These are phyloP conservation scores for Cichlasoma orientale DNA, from an alignment of 2,797 vertebrate species.

Conservation along the genomic window DNA sequence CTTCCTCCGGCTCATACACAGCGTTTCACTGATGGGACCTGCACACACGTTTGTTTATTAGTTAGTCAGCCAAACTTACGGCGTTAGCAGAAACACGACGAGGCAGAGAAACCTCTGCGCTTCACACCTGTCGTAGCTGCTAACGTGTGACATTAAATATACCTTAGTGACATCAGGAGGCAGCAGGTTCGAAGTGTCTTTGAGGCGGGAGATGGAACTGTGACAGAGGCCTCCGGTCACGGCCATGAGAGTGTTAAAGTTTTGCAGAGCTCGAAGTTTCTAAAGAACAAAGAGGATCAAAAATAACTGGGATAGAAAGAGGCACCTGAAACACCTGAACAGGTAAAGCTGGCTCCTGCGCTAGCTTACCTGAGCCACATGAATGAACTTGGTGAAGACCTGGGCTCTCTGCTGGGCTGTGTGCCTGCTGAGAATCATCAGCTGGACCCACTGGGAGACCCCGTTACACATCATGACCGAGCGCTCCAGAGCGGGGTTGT, in stretches of 20 bases:
- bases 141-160: not conserved
- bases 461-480: slow-evolving; percentile 92
- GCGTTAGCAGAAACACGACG: not conserved
- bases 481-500: slow-evolving; percentile 86
- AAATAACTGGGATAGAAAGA: not conserved
- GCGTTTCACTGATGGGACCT: not conserved
- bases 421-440: slow-evolving; percentile 93
- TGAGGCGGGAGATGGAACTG: slow-evolving; percentile 91
- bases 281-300: slow-evolving; percentile 49
- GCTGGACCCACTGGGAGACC: slow-evolving; percentile 93
- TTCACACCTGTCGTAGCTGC: not conserved
- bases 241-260: slow-evolving; percentile 95
- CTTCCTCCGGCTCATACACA: not conserved
- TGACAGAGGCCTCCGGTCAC: slow-evolving; percentile 92
- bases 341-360: not conserved
- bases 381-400: slow-evolving; percentile 93
- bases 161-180: slow-evolving; percentile 91
- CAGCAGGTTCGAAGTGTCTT: slow-evolving; percentile 88
- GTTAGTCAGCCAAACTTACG: no score
- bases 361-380: slow-evolving; percentile 87
- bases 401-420: slow-evolving; percentile 89
- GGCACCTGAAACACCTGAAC: not conserved
- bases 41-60: not conserved
- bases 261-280: slow-evolving; percentile 88
- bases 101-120: not conserved